Evolutionary conservation across 1,140 invertebrate genomes (phyloP).

Genomic region (Bombus affinis): DNA sequence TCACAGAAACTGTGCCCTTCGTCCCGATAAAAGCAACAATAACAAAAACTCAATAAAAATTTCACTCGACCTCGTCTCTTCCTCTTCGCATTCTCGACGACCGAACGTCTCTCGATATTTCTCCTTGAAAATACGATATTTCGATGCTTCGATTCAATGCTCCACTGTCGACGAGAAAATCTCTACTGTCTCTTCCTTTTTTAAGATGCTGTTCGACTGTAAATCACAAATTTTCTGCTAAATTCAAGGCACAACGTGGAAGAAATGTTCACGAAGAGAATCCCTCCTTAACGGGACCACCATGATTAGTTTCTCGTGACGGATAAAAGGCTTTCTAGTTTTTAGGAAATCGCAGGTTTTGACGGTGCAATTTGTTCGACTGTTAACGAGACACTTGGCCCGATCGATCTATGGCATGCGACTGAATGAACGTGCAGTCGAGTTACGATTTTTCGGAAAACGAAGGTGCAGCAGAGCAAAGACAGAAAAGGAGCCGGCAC

Average conservation of each 20-base stretch:
- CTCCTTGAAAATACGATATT: neutral
- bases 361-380: neutral
- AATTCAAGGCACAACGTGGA: neutral
- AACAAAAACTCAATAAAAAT: neutral
- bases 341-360: neutral
- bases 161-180: neutral
- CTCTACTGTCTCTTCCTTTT: no score
- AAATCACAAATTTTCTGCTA: neutral
- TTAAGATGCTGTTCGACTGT: neutral
- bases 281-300: neutral
- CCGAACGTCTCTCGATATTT: neutral
- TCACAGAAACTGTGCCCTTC: neutral
- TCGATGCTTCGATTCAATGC: neutral
- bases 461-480: slow-evolving; percentile 36
- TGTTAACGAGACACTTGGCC: no score
- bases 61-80: neutral
- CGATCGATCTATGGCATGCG: no score
- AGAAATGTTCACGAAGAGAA: neutral
- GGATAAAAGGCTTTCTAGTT: neutral
- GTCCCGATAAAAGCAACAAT: neutral
- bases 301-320: neutral
- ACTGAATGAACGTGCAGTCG: neutral
- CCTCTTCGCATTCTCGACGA: neutral
- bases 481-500: slow-evolving; percentile 61
- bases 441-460: slow-evolving; percentile 32